These are phyloP conservation scores for Peromyscus melanophrys DNA, from an alignment of 2,797 vertebrate genomes.

Conservation along the genomic window DNA sequence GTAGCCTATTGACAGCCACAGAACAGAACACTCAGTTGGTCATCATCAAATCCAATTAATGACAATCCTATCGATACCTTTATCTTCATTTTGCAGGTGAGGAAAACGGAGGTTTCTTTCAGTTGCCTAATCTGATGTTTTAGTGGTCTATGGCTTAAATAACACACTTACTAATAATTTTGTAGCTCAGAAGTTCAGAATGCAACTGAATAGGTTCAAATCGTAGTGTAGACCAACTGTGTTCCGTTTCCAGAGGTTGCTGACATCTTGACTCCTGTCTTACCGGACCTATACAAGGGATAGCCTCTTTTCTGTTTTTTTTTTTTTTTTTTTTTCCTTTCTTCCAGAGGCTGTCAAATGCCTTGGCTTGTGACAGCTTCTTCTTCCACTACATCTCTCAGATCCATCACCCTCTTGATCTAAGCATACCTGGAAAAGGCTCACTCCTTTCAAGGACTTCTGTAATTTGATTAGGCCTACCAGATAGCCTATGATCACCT, in stretches of 20 bases:
- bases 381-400: not conserved
- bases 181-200: not conserved
- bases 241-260: not conserved
- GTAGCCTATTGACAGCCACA: not conserved
- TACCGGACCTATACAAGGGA: not conserved
- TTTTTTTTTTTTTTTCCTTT: too few relatives aligned
- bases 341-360: not conserved
- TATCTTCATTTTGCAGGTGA: not conserved
- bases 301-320: not conserved
- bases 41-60: not conserved
- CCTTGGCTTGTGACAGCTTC: not conserved
- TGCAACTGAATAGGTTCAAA: not conserved
- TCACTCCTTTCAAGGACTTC: not conserved
- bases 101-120: slow-evolving; percentile 17
- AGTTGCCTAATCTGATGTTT: not conserved
- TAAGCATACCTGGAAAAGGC: not conserved
- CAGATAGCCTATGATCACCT: not conserved
- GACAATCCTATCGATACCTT: not conserved
- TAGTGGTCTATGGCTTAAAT: not conserved
- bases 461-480: not conserved
- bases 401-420: not conserved
- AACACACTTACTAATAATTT: not conserved
- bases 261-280: not conserved
- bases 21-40: not conserved
- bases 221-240: not conserved